Percentiles rank a stretch among this genome's conserved stretches.
Evolutionary conservation across 1,140 invertebrate genomes (phyloP).

Genomic region (Neodiprion virginianus): DNA sequence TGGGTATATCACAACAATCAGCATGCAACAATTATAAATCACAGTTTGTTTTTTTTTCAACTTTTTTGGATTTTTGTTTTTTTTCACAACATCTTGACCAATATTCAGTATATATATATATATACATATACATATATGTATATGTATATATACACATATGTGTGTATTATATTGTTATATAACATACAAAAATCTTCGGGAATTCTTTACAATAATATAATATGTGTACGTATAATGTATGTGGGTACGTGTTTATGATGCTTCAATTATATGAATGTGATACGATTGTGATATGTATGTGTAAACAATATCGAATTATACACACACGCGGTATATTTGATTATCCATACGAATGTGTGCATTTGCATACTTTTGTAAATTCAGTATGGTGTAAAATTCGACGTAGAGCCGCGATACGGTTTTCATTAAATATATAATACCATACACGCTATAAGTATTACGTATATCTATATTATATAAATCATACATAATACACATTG

Average conservation of each 20-base stretch:
- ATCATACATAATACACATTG: not conserved
- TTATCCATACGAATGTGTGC: not conserved
- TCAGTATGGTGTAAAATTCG: too few relatives aligned
- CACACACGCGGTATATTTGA: not conserved
- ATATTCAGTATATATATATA: not conserved
- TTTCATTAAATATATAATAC: too few relatives aligned
- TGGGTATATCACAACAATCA: slow-evolving; percentile 49
- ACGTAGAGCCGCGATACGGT: too few relatives aligned
- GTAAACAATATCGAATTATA: not conserved
- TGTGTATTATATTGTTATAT: not conserved
- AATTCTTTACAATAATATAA: not conserved
- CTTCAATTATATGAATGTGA: too few relatives aligned
- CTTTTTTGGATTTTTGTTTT: not conserved
- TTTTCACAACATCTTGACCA: not conserved
- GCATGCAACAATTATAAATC: slow-evolving; percentile 51
- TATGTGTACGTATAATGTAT: not conserved
- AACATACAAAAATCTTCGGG: not conserved
- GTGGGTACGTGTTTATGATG: too few relatives aligned
- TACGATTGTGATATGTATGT: not conserved
- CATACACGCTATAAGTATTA: too few relatives aligned
- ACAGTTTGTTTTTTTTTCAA: slow-evolving; percentile 2
- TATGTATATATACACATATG: not conserved
- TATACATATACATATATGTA: not conserved
- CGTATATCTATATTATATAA: too few relatives aligned
- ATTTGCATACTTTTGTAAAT: not conserved